Conservation (phyloP, 2,113 vertebrate species). For the Tachuris rubrigastra region DNA sequence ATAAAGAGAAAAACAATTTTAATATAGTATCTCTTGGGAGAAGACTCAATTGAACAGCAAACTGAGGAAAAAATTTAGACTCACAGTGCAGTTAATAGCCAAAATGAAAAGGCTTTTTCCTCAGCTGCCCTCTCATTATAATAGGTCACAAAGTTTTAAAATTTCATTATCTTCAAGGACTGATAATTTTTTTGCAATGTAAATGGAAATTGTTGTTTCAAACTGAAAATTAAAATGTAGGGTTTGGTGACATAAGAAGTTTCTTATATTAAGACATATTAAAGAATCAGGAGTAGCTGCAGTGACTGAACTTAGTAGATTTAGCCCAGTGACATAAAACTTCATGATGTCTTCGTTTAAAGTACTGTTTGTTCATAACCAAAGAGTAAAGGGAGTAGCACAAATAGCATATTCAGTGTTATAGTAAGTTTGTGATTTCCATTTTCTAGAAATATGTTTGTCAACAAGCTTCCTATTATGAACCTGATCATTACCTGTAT, state of each 20-base stretch:
- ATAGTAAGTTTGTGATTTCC: neutral
- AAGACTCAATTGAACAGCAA: neutral
- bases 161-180: neutral
- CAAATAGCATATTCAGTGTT: neutral
- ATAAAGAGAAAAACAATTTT: neutral
- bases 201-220: neutral
- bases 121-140: neutral
- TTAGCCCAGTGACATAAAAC: neutral
- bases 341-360: neutral
- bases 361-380: neutral
- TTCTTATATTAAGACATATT: neutral
- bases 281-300: neutral
- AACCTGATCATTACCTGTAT: neutral
- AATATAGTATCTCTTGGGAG: neutral
- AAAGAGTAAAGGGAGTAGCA: neutral
- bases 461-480: neutral
- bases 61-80: neutral
- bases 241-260: neutral
- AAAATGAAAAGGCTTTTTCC: neutral
- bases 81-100: neutral
- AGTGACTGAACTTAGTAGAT: neutral
- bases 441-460: neutral
- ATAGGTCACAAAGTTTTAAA: neutral
- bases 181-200: neutral
- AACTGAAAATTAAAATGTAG: neutral